These are phyloP conservation scores for Labeo rohita DNA, from an alignment of 2,113 vertebrate species.

Conservation along the genomic window DNA sequence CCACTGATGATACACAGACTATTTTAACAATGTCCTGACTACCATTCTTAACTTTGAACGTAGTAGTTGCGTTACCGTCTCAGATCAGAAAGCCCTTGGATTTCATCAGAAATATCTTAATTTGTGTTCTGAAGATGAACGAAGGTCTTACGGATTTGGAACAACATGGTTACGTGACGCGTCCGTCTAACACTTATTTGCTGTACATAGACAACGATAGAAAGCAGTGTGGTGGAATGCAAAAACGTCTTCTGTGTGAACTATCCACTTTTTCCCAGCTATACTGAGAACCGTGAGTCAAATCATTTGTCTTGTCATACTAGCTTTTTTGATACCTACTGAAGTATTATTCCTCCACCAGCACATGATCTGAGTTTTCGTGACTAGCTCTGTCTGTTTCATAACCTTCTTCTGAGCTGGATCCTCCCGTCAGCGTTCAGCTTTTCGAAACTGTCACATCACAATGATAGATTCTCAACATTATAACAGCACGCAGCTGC, in stretches of 20 bases:
- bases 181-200: background rate
- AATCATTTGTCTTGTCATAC: background rate
- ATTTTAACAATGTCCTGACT: too few species aligned
- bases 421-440: constrained; percentile 20
- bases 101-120: too few species aligned
- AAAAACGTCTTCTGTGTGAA: background rate
- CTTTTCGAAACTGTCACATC: constrained; percentile 31
- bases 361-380: constrained; percentile 7
- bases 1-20: too few species aligned
- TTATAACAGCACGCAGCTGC: constrained; percentile 60
- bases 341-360: constrained; percentile 24
- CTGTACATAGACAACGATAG: background rate
- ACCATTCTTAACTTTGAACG: too few species aligned
- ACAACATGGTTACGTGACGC: too few species aligned
- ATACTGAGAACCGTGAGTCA: background rate
- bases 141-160: too few species aligned
- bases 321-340: constrained; percentile 9
- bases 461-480: constrained; percentile 75
- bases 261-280: background rate
- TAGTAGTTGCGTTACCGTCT: too few species aligned
- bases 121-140: too few species aligned
- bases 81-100: too few species aligned
- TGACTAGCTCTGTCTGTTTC: constrained; percentile 27
- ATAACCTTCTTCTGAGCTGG: constrained; percentile 1
- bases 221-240: background rate